Evolutionary conservation across 2,888 invertebrate genomes (phyloP), one percentile per base, ranked within the genome.

Genomic region (Pristionchus fissidentatus): DNA sequence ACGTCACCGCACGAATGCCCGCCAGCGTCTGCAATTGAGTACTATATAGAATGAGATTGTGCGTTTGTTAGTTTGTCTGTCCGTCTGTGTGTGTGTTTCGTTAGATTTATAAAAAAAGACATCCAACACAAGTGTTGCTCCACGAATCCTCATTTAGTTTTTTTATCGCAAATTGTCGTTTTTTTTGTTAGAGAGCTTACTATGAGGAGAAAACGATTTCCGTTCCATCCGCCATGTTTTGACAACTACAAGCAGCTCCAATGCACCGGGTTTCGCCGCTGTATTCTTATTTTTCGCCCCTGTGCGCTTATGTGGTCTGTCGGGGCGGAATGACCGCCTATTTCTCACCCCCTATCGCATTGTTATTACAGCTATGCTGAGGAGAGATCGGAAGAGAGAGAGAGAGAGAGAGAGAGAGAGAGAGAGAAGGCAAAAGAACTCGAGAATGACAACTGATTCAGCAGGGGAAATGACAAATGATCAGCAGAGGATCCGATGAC

Each of bases 1-100:
- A 93, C 7, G 93, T 89, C 1, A 93, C 88, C 87, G 93, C 94
- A 60, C 90, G 90, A 70, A 93, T 93, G 3, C 93, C 92, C 60
- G 94, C 93, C 70, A 93, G 91, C 13, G 94, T 91, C 93, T 94
- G 91, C n/a, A 52, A 3, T 41, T 26, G 19, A 32, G 29, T 60
- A n/a, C n/a, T n/a, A n/a, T n/a, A 49, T 49, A 49, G 49, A 49
- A 49, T 19, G 49, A 49, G 49, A 49, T 10, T 49, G 10, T 10
- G 19, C 19, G 13, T 49, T 49, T 49, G 49, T 15, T 49, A 10
- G 10, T 49, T 49, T 19, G 49, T 15, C 49, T 19, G 13, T 15
- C 19, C 10, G 19, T 15, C 49, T 49, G 49, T 49, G 49, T n/a
- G n/a, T n/a, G n/a, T n/a, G n/a, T n/a, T n/a, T n/a, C n/a, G n/a